Conservation (phyloP, 2,888 invertebrate species). For the Atethmia centrago region DNA sequence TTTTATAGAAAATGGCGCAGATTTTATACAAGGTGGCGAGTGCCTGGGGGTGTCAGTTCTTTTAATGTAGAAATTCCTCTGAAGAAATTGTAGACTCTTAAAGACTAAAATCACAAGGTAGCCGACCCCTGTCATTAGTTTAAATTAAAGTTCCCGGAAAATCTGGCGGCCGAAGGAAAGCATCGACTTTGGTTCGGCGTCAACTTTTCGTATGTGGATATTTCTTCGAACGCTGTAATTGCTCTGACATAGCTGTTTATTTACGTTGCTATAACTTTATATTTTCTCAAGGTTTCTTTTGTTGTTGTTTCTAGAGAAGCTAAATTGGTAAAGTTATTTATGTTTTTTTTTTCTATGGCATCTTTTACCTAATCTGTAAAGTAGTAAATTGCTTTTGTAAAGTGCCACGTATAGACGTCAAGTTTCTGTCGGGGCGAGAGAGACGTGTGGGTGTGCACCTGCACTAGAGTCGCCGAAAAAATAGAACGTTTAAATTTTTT, state of each 20-base stretch:
- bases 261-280: neutral
- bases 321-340: neutral
- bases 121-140: neutral
- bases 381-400: neutral
- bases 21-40: neutral
- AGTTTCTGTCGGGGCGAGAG: neutral
- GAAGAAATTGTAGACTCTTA: constrained; percentile 6
- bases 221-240: constrained; percentile 14
- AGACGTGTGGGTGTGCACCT: too few species aligned
- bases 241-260: neutral
- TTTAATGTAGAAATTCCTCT: neutral
- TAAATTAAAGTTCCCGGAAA: neutral
- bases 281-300: neutral
- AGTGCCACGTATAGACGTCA: neutral
- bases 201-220: neutral
- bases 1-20: constrained; percentile 7
- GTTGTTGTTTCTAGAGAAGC: neutral
- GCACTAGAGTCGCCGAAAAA: too few species aligned
- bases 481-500: neutral
- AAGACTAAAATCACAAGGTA: constrained; percentile 4
- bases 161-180: neutral
- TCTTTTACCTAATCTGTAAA: neutral
- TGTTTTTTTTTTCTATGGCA: neutral
- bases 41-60: neutral
- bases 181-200: neutral